Evolutionary conservation across 2,888 invertebrate genomes (phyloP).

Genomic region (Magallana nippona): DNA sequence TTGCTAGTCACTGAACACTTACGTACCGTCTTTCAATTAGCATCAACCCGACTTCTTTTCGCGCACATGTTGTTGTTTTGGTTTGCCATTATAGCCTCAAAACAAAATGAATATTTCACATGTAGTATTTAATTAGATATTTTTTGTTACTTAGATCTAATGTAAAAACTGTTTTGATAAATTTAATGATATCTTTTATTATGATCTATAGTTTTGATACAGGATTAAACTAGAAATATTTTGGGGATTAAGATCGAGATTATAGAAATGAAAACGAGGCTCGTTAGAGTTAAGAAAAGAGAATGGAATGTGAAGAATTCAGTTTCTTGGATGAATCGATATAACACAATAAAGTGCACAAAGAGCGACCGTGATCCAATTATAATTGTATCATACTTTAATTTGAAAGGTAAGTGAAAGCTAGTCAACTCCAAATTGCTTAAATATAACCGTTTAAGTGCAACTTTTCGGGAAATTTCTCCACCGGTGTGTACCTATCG

Average conservation of each 20-base stretch:
- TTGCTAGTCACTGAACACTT: too few relatives aligned
- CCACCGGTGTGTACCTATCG: not conserved
- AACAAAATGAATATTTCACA: not conserved
- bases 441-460: not conserved
- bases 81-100: not conserved
- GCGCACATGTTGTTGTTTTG: conserved; percentile 10
- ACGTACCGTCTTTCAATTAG: too few relatives aligned
- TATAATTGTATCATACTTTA: not conserved
- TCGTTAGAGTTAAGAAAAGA: conserved; percentile 60
- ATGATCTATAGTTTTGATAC: too few relatives aligned
- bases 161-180: too few relatives aligned
- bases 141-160: not conserved
- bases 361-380: not conserved
- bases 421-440: not conserved
- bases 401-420: conserved; percentile 16
- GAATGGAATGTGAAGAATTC: conserved; percentile 75
- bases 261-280: conserved; percentile 52
- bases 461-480: not conserved
- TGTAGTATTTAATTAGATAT: not conserved
- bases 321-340: conserved; percentile 43
- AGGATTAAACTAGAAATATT: not conserved
- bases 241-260: conserved; percentile 42
- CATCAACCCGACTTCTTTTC: not conserved
- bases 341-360: conserved; percentile 23
- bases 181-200: too few relatives aligned